These are phyloP conservation scores for Coecobrya sp. DNA, from an alignment of 2,888 invertebrate species.

Conservation along the genomic window DNA sequence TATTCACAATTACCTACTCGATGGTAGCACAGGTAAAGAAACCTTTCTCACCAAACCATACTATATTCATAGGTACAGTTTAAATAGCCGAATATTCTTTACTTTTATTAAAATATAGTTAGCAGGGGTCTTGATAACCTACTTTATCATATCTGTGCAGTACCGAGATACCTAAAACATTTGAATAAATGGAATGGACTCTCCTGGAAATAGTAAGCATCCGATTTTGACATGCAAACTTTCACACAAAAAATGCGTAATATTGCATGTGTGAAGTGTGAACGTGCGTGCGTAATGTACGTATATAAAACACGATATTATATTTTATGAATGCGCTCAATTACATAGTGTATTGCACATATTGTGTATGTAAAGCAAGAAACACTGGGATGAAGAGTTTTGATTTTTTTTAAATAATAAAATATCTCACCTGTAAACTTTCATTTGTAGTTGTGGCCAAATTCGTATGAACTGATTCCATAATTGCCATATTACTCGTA, in stretches of 20 bases:
- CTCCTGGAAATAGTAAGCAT: background rate
- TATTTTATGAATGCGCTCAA: too few species aligned
- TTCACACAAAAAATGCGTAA: background rate
- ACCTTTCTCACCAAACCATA: too few species aligned
- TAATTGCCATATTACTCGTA: conserved; percentile 84
- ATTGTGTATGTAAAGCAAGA: background rate
- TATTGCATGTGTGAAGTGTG: too few species aligned
- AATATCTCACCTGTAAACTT: conserved; percentile 79
- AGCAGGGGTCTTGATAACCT: conserved; percentile 53
- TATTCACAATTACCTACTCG: conserved; percentile 59
- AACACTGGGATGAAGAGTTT: background rate
- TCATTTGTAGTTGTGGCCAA: conserved; percentile 83
- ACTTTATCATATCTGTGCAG: conserved; percentile 71
- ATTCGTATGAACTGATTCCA: conserved; percentile 85
- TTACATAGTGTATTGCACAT: too few species aligned
- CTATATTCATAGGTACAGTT: too few species aligned
- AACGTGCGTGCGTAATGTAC: too few species aligned
- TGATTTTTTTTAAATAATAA: background rate
- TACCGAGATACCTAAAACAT: conserved; percentile 50
- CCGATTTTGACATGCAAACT: background rate
- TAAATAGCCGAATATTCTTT: background rate
- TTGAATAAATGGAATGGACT: background rate
- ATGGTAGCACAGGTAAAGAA: conserved; percentile 64
- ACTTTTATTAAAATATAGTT: conserved; percentile 5
- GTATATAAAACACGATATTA: too few species aligned